Evolutionary conservation across 2,888 invertebrate species (phyloP).

Genomic region (Orgyia antiqua): DNA sequence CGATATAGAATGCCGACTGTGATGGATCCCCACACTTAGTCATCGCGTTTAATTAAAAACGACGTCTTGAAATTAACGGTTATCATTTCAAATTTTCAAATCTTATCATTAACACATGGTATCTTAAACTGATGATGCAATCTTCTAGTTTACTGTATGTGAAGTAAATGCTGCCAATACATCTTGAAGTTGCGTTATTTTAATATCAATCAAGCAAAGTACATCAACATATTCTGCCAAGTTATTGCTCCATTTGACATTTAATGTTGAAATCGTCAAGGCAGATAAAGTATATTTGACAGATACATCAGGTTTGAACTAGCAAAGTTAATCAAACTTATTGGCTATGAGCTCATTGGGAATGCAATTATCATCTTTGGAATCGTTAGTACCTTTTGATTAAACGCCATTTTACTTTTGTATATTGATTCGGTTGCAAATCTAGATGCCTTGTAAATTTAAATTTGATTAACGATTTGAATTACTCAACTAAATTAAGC

Average conservation of each 20-base stretch:
- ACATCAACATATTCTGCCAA: slow-evolving; percentile 23
- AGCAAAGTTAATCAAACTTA: slow-evolving; percentile 26
- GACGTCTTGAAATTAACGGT: slow-evolving; percentile 64
- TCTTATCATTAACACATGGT: slow-evolving; percentile 14
- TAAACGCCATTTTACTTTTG: slow-evolving; percentile 4
- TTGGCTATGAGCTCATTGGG: slow-evolving; percentile 12
- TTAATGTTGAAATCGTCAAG: slow-evolving; percentile 32
- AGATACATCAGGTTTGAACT: slow-evolving; percentile 25
- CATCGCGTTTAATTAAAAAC: slow-evolving; percentile 77
- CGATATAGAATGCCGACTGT: slow-evolving; percentile 55
- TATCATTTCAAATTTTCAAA: slow-evolving; percentile 53
- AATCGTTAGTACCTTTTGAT: slow-evolving; percentile 23
- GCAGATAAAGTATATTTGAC: too few relatives aligned
- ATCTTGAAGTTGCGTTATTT: slow-evolving; percentile 42
- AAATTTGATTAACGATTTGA: slow-evolving; percentile 16
- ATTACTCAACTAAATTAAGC: slow-evolving; percentile 15
- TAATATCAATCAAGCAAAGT: slow-evolving; percentile 48
- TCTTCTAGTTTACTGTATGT: slow-evolving; percentile 22
- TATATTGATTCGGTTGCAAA: slow-evolving; percentile 1
- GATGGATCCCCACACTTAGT: slow-evolving; percentile 71
- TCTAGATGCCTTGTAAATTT: background rate
- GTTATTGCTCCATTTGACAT: slow-evolving; percentile 26
- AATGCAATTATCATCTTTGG: slow-evolving; percentile 19
- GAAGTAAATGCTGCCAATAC: slow-evolving; percentile 19
- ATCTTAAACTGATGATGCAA: slow-evolving; percentile 9